Conservation (phyloP, 1,140 invertebrate genomes). For the Notospermus geniculatus region DNA sequence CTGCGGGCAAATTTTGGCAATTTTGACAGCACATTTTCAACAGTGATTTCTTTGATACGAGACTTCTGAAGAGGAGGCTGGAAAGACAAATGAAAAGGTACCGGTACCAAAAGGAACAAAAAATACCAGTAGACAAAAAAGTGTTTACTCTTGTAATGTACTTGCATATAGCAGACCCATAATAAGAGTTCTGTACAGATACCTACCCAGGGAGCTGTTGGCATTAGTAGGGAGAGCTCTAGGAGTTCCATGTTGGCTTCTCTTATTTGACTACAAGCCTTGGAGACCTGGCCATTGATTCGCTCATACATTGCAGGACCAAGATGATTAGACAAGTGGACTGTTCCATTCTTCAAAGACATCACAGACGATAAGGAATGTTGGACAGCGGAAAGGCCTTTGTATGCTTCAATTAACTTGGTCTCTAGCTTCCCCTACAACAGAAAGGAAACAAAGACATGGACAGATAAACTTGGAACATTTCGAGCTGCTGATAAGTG, state of each 20-base stretch:
- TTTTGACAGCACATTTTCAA: slow-evolving; percentile 30
- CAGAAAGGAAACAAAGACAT: neutral
- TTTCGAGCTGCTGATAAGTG: too few species aligned
- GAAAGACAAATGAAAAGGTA: slow-evolving; percentile 3
- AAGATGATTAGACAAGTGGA: slow-evolving; percentile 24
- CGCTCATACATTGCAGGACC: slow-evolving; percentile 30
- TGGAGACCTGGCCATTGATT: slow-evolving; percentile 27
- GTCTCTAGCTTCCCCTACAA: slow-evolving; percentile 43
- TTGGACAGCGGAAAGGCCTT: slow-evolving; percentile 35
- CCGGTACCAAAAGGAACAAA: neutral
- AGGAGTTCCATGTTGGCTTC: slow-evolving; percentile 38
- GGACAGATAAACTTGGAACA: neutral
- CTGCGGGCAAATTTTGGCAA: slow-evolving; percentile 32
- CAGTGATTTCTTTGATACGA: slow-evolving; percentile 35
- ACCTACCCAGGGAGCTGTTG: slow-evolving; percentile 46
- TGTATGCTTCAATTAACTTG: slow-evolving; percentile 37
- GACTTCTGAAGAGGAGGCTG: slow-evolving; percentile 39
- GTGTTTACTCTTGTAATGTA: too few species aligned
- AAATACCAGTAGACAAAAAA: too few species aligned
- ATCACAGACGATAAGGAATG: slow-evolving; percentile 13
- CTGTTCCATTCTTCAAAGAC: neutral
- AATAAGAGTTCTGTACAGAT: neutral
- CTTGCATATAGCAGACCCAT: too few species aligned
- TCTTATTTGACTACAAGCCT: slow-evolving; percentile 34
- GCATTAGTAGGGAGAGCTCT: slow-evolving; percentile 37